Conservation (phyloP, 2,113 vertebrate genomes). For the Paraplagusia blochii region DNA sequence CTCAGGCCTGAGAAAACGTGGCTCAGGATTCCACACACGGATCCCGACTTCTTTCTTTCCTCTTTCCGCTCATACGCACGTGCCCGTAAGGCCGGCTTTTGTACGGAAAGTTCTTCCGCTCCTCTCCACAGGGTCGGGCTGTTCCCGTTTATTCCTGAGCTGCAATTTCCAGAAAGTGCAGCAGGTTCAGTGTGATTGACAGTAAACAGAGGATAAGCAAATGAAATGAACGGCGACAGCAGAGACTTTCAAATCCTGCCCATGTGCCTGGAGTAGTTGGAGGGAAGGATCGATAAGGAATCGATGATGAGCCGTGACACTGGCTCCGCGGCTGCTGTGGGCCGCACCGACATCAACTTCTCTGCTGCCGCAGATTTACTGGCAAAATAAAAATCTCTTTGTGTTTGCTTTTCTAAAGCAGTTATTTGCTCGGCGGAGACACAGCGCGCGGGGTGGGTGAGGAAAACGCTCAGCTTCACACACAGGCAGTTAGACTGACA, state of each 20-base stretch:
- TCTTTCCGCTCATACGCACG: too few relatives aligned
- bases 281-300: constrained; percentile 37
- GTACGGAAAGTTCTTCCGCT: constrained; percentile 70
- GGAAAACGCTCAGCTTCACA: too few relatives aligned
- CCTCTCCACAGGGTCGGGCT: constrained; percentile 23
- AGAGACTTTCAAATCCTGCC: constrained; percentile 8
- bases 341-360: constrained; percentile 11
- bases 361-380: constrained; percentile 14
- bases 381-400: background rate
- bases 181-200: constrained; percentile 49
- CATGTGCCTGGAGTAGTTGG: constrained; percentile 1
- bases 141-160: constrained; percentile 17
- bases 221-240: constrained; percentile 28
- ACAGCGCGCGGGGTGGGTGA: too few relatives aligned
- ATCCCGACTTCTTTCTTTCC: too few relatives aligned
- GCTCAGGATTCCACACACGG: too few relatives aligned
- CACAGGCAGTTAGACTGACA: constrained; percentile 21
- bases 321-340: constrained; percentile 6
- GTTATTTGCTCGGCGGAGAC: constrained; percentile 5
- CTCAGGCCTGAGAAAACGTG: too few relatives aligned
- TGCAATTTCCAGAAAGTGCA: constrained; percentile 53
- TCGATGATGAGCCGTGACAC: constrained; percentile 13
- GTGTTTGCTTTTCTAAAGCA: constrained; percentile 12
- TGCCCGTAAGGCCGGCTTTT: constrained; percentile 49
- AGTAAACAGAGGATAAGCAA: constrained; percentile 61